These are phyloP conservation scores for Catocala fraxini DNA, from an alignment of 2,888 invertebrate genomes.

Conservation along the genomic window DNA sequence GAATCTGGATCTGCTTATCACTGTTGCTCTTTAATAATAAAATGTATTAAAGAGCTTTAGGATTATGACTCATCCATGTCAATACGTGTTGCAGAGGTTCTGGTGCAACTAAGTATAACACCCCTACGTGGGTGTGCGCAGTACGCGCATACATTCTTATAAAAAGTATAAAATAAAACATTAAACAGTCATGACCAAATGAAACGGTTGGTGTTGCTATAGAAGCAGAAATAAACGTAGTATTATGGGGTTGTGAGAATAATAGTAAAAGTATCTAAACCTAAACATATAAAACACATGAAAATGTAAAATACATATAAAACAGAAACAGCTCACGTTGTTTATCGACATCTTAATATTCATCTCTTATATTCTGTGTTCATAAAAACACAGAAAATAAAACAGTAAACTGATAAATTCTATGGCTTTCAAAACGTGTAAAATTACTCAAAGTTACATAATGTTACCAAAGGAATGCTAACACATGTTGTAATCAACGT, in stretches of 20 bases:
- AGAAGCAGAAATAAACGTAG: conserved; percentile 25
- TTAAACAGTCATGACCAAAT: conserved; percentile 32
- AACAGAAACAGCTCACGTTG: conserved; percentile 20
- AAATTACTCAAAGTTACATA: too few species aligned
- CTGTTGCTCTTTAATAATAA: too few species aligned
- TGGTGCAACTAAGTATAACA: not conserved
- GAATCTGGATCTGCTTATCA: too few species aligned
- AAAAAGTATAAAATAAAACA: conserved; percentile 22
- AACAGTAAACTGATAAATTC: too few species aligned
- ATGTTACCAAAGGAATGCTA: too few species aligned
- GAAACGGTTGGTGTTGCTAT: conserved; percentile 29
- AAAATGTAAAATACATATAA: conserved; percentile 27
- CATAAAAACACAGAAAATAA: too few species aligned
- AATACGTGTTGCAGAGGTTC: not conserved
- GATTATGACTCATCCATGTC: not conserved
- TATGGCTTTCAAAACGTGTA: too few species aligned
- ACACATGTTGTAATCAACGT: too few species aligned
- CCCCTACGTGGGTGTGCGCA: conserved; percentile 8
- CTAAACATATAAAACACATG: conserved; percentile 27
- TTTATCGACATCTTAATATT: conserved; percentile 11
- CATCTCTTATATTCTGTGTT: not conserved
- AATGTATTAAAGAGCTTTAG: not conserved
- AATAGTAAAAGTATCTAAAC: conserved; percentile 12
- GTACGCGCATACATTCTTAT: not conserved
- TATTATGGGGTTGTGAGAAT: conserved; percentile 12